phyloP scores from a whole-genome alignment of 1,140 invertebrate genomes.

The Trypoxylus dichotomus region DNA sequence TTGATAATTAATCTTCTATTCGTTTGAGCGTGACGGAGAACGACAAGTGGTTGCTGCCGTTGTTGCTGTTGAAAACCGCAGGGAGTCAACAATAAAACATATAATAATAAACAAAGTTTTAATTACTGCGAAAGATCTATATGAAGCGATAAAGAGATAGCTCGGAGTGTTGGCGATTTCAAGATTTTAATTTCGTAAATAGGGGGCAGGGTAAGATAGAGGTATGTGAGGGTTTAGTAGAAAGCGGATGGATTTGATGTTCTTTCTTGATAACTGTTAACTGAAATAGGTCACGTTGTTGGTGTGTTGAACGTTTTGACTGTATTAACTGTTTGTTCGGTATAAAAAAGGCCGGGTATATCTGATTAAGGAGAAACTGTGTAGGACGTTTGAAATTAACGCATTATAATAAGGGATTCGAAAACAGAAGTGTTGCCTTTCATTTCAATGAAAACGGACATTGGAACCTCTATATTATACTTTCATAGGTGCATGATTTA shows the following conservation, averaged over 20 bases:
- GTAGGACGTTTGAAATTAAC: too few species aligned
- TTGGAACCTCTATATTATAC: too few species aligned
- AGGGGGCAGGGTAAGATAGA: not conserved
- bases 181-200: not conserved
- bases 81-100: not conserved
- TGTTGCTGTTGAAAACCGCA: not conserved
- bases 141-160: not conserved
- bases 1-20: slow-evolving; percentile 16
- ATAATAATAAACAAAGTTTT: slow-evolving; percentile 8
- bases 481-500: too few species aligned
- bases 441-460: too few species aligned
- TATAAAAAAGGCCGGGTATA: too few species aligned
- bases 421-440: too few species aligned
- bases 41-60: not conserved
- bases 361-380: too few species aligned
- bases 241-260: not conserved
- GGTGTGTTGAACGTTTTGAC: too few species aligned
- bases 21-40: not conserved
- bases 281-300: too few species aligned
- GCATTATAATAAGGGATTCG: too few species aligned
- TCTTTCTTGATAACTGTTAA: not conserved
- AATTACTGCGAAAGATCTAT: not conserved
- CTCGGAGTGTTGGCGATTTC: not conserved
- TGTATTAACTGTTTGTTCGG: too few species aligned
- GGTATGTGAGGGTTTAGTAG: not conserved